Percentiles rank a stretch among this genome's conserved stretches.
phyloP scores from a whole-genome alignment of 2,797 vertebrate species.

The Callimico goeldii region DNA sequence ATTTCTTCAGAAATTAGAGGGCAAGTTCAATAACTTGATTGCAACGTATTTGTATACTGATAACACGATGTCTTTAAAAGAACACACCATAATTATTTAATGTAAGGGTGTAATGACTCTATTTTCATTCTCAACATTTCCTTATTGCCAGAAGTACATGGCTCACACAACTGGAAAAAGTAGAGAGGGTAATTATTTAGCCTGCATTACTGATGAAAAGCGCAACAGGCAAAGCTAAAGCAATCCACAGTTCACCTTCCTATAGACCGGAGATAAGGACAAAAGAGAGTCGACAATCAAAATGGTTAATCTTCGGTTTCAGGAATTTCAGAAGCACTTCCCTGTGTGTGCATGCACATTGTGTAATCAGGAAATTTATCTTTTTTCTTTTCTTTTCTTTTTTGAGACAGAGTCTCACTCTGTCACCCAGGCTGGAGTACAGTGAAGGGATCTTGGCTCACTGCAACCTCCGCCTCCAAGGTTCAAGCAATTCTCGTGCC shows the following conservation, averaged over 20 bases:
- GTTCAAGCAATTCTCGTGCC: not conserved
- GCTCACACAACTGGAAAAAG: not conserved
- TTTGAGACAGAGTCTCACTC: not conserved
- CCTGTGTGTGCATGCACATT: not conserved
- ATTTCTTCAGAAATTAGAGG: not conserved
- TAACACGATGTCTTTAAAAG: not conserved
- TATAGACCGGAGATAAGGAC: not conserved
- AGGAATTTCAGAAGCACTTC: not conserved
- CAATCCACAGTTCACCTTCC: not conserved
- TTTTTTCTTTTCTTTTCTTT: not conserved
- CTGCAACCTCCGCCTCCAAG: not conserved
- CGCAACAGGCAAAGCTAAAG: not conserved
- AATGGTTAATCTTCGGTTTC: not conserved
- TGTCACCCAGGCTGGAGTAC: not conserved
- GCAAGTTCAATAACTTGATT: not conserved
- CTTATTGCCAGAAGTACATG: not conserved
- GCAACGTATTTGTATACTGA: not conserved
- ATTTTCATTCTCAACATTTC: slow-evolving; percentile 18
- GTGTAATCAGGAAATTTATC: not conserved
- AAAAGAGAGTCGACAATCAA: not conserved
- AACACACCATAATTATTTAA: not conserved
- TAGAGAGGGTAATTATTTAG: not conserved
- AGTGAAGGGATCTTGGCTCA: too few relatives aligned
- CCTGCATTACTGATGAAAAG: not conserved
- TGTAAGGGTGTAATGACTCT: not conserved